Percentiles rank a stretch among this genome's conserved stretches.
Evolutionary conservation across 2,888 invertebrate species (phyloP).

Genomic region (Limenitis camilla): DNA sequence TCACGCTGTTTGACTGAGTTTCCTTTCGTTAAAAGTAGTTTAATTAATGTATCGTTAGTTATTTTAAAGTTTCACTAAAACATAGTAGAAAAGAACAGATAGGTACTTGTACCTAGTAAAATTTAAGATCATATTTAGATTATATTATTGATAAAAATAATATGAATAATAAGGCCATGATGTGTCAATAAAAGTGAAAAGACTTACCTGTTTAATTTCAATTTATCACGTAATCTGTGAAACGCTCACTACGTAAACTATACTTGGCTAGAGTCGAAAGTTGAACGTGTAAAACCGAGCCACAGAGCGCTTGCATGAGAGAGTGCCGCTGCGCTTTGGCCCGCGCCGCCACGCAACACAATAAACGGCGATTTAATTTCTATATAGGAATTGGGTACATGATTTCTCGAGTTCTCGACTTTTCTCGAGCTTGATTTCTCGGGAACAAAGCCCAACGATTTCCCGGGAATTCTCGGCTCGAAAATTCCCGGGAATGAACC

Average conservation of each 20-base stretch:
- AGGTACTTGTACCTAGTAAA: background rate
- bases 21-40: too few relatives aligned
- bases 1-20: too few relatives aligned
- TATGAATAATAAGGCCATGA: too few relatives aligned
- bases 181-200: too few relatives aligned
- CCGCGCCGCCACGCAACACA: background rate
- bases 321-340: background rate
- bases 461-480: too few relatives aligned
- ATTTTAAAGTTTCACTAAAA: background rate
- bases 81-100: background rate
- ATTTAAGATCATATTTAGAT: background rate
- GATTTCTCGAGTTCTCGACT: background rate
- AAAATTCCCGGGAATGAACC: background rate
- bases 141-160: too few relatives aligned
- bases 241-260: background rate
- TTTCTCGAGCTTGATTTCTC: background rate
- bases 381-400: background rate
- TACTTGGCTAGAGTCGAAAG: background rate
- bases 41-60: too few relatives aligned
- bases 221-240: background rate
- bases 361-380: background rate
- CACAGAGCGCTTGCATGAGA: background rate
- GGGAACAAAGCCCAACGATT: background rate
- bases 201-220: too few relatives aligned
- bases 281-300: background rate